Evolutionary conservation across 2,888 invertebrate species (phyloP).

Genomic region (Drosophila seclusa): DNA sequence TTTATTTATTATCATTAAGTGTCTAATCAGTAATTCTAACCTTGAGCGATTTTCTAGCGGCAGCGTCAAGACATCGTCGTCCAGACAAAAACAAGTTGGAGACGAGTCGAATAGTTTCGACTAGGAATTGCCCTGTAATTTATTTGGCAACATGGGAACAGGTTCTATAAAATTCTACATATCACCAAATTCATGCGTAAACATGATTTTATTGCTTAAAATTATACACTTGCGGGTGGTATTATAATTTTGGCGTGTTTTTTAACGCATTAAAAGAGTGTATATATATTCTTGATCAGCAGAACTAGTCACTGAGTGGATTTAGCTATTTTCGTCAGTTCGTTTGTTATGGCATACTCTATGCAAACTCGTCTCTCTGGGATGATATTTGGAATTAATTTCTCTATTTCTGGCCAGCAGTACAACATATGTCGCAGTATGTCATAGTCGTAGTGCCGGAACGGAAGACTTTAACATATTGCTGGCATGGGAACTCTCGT

Average conservation of each 20-base stretch:
- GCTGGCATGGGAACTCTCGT: neutral
- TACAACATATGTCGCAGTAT: neutral
- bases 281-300: neutral
- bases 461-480: neutral
- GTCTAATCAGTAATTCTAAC: conserved; percentile 18
- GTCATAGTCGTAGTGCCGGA: neutral
- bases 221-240: neutral
- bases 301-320: neutral
- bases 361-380: neutral
- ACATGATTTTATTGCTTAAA: neutral
- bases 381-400: neutral
- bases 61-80: neutral
- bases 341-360: neutral
- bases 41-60: conserved; percentile 12
- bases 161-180: neutral
- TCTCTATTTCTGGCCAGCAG: neutral
- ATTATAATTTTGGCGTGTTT: neutral
- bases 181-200: neutral
- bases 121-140: neutral
- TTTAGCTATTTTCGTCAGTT: neutral
- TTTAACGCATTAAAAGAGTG: neutral
- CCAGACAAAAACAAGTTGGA: neutral
- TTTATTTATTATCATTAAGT: conserved; percentile 23
- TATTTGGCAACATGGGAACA: neutral
- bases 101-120: neutral